Evolutionary conservation across 2,888 invertebrate species (phyloP), one percentile per base, ranked within the genome.

Genomic region (Watsonalla binaria): DNA sequence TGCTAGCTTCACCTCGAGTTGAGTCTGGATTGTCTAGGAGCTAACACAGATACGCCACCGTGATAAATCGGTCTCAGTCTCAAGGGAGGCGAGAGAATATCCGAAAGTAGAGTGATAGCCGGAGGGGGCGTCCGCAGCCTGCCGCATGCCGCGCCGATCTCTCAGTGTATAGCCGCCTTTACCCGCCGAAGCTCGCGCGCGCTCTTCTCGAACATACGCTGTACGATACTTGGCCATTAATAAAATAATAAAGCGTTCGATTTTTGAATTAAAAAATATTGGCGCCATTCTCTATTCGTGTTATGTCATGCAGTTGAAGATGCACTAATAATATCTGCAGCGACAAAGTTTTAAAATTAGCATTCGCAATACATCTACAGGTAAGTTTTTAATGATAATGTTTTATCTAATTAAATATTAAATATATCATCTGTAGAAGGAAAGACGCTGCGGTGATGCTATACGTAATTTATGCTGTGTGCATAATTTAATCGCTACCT

Each of bases 81-180:
- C 83, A 63, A 65, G 86, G 86, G 88, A 86, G 82, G 79, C 72
- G 74, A 84, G 75, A 75, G 78, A 76, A 78, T 74, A 78, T 80
- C 84, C 82, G 83, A 89, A 86, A 88, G 88, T 86, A 81, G 84
- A 83, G 82, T 84, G 81, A 83, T 82, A 81, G 80, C 80, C 79
- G 82, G 84, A 74, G 83, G 84, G 84, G 86, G 82, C 76, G 75
- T 64, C 73, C 75, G 80, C 80, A 76, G 77, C 66, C 68, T 69
- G 69, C 67, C 66, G 24, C 24, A 24, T 24, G 24, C 24, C 24
- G 24, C 24, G 66, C 57, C 69, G 65, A 57, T 68, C 78, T 76
- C 76, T 66, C 86, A 89, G 89, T 89, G 82, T 82, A 72, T 79
- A 71, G 76, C 79, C 74, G 84, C 77, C 82, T 80, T 82, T 82